Evolutionary conservation across 2,888 invertebrate genomes (phyloP).

Genomic region (Aplocera efformata): DNA sequence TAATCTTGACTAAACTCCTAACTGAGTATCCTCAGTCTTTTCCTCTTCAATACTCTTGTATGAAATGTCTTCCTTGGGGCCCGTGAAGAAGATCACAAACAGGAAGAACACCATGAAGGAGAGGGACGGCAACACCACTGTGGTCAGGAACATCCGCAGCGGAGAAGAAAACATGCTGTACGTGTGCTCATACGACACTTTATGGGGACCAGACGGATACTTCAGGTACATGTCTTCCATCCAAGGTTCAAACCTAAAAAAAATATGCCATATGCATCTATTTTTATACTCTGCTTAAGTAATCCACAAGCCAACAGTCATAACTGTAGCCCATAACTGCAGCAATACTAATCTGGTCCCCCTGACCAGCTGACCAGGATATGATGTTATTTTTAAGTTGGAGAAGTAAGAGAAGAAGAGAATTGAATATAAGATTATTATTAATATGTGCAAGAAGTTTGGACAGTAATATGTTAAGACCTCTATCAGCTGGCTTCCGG

Average conservation of each 20-base stretch:
- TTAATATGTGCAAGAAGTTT: too few species aligned
- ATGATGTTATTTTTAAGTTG: too few species aligned
- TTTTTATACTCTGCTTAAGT: too few species aligned
- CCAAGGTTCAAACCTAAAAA: constrained; percentile 31
- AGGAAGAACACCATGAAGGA: constrained; percentile 27
- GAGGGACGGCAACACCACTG: constrained; percentile 29
- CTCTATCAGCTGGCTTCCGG: too few species aligned
- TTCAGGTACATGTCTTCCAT: constrained; percentile 22
- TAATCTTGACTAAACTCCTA: constrained; percentile 15
- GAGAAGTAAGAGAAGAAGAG: too few species aligned
- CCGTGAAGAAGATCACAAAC: constrained; percentile 29
- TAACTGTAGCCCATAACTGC: too few species aligned
- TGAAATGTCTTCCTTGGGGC: constrained; percentile 17
- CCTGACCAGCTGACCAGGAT: too few species aligned
- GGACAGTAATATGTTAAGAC: too few species aligned
- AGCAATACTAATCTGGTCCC: too few species aligned
- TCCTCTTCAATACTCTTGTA: constrained; percentile 21
- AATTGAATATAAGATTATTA: too few species aligned
- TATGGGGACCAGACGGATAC: not conserved
- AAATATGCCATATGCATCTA: too few species aligned
- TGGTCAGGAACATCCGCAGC: constrained; percentile 19
- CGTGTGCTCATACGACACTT: not conserved
- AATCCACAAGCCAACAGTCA: too few species aligned
- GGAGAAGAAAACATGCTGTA: constrained; percentile 20
- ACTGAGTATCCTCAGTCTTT: not conserved